Base-by-base conservation (phyloP, 2,888 invertebrate genomes). In the Andrena minutula region DNA sequence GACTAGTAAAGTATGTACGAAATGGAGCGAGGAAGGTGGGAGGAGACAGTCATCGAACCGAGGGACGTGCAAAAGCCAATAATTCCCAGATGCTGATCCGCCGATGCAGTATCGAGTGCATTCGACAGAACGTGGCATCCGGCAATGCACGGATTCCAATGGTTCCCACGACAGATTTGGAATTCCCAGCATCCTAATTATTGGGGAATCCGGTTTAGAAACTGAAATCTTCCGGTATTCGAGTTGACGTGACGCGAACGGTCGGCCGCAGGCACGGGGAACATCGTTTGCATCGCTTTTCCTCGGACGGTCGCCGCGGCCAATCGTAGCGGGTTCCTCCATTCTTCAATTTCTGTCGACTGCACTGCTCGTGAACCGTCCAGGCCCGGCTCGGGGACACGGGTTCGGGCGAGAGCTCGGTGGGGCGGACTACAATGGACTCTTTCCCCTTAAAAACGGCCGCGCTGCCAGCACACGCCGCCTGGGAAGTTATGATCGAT, bases 141-240 rank as follows among this genome's bases (percentile, higher is more conserved):
- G 49, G 35, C 26, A 53, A 35, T 32, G 56, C 58, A 20, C 20
- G 64, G 35, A 77, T 77, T 65, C 71, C 76, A n/a, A 58, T 70
- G 60, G 26, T 60, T 35, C 56, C 76, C 2, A 20, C 71, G 71
- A 65, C 58, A 66, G 58, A 65, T 58, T 28, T 3, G 76, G 76
- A 77, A 66, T 77, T 16, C 65, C 8, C 60, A 51, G 71, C 58
- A 77, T 77, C 70, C 76, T 77, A 71, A 77, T 77, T 77, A 71
- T 71, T 58, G 58, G 23, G 49, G 60, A 66, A 71, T 71, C 71
- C 28, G n/a, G 64, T 49, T 64, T 71, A 64, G 32, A 70, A 64
- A 56, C 56, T 47, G 28, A 70, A 76, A 69, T 63, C 53, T 23
- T 56, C 16, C 26, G 63, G 63, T 20, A 61, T 71, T 32, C 60